phyloP scores from a whole-genome alignment of 2,113 vertebrate species.

The Oplegnathus fasciatus region DNA sequence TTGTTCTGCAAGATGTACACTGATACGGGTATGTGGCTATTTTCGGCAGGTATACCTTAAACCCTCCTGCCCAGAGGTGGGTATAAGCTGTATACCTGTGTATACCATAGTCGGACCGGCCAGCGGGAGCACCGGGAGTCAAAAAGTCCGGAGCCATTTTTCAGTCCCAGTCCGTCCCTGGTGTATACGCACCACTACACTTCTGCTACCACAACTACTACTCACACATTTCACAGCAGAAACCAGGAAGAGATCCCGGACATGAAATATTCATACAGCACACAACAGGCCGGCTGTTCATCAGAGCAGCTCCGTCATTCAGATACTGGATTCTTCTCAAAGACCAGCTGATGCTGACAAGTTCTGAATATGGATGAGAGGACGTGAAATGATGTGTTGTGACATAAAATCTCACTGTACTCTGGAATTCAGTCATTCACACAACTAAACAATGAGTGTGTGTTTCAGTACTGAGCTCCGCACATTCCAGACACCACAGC shows the following conservation, averaged over 20 bases:
- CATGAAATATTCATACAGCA: slow-evolving; percentile 65
- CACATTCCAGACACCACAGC: slow-evolving; percentile 18
- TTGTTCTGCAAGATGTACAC: no score
- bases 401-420: slow-evolving; percentile 61
- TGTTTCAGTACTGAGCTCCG: slow-evolving; percentile 7
- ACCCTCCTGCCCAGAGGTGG: no score
- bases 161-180: no score
- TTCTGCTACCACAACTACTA: background rate
- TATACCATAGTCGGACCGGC: no score
- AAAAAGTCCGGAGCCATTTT: no score
- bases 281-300: slow-evolving; percentile 48
- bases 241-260: slow-evolving; percentile 20
- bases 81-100: no score
- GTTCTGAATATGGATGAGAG: slow-evolving; percentile 71
- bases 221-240: background rate
- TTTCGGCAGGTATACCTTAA: no score
- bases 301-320: slow-evolving; percentile 23
- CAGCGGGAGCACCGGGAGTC: no score
- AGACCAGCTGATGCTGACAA: slow-evolving; percentile 46
- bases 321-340: slow-evolving; percentile 30
- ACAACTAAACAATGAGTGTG: slow-evolving; percentile 44
- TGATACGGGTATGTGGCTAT: no score
- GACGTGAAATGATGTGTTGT: slow-evolving; percentile 23
- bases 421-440: slow-evolving; percentile 36
- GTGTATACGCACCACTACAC: background rate